These are phyloP conservation scores for Aurelia coerulea DNA, from an alignment of 30 jellyfish, hydroid and myxozoan species.

Conservation along the genomic window DNA sequence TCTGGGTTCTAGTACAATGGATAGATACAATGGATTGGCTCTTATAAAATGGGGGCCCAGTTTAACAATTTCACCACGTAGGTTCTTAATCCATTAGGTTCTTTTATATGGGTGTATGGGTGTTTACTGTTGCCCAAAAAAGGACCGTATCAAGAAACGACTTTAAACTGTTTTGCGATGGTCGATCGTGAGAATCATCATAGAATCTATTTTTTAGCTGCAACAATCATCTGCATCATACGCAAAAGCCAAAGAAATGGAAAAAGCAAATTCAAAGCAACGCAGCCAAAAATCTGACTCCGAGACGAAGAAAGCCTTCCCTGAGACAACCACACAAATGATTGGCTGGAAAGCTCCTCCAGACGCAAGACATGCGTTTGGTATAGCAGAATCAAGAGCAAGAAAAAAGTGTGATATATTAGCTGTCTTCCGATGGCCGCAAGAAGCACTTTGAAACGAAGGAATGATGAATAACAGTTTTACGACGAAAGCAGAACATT, in stretches of 20 bases:
- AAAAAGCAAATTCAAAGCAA: not conserved
- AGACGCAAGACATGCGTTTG: slow-evolving; percentile 58
- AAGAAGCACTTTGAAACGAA: slow-evolving; percentile 63
- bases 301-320: slow-evolving; percentile 57
- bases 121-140: too few species aligned
- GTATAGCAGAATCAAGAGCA: slow-evolving; percentile 88
- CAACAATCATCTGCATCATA: slow-evolving; percentile 31
- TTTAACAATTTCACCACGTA: too few species aligned
- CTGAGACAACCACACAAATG: slow-evolving; percentile 85
- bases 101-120: too few species aligned
- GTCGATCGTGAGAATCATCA: too few species aligned
- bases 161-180: too few species aligned
- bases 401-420: slow-evolving; percentile 85
- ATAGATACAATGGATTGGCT: too few species aligned
- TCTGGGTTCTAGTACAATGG: too few species aligned
- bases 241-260: not conserved
- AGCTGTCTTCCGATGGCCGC: slow-evolving; percentile 92
- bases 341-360: slow-evolving; percentile 92
- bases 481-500: too few species aligned
- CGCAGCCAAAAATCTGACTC: not conserved
- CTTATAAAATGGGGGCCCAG: too few species aligned
- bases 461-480: too few species aligned
- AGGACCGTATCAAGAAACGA: too few species aligned
- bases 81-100: too few species aligned
- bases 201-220: slow-evolving; percentile 4